These are phyloP conservation scores for Campoletis sonorensis DNA, from an alignment of 1,140 invertebrate genomes.

Conservation along the genomic window DNA sequence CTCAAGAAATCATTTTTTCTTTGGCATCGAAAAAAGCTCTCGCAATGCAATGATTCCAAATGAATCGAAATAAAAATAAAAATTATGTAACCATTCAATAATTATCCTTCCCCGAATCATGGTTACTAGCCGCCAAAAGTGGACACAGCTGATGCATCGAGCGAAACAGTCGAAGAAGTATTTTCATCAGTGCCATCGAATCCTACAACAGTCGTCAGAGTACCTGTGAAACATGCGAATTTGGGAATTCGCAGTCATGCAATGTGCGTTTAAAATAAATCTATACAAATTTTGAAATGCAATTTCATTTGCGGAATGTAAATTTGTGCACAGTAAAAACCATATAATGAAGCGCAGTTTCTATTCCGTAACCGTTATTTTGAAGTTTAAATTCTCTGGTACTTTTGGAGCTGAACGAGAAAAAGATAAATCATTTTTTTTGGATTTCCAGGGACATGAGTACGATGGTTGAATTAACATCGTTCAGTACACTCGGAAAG, in stretches of 20 bases:
- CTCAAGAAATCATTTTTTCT: too few species aligned
- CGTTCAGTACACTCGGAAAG: slow-evolving; percentile 91
- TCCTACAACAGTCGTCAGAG: slow-evolving; percentile 64
- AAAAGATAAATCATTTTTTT: not conserved
- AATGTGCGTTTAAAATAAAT: slow-evolving; percentile 64
- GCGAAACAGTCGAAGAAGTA: slow-evolving; percentile 63
- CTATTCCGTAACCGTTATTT: too few species aligned
- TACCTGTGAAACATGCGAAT: slow-evolving; percentile 75
- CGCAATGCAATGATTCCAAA: too few species aligned
- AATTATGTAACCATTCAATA: too few species aligned
- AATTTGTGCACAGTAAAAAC: too few species aligned
- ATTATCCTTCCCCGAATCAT: not conserved
- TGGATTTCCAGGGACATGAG: slow-evolving; percentile 86
- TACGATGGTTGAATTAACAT: slow-evolving; percentile 90
- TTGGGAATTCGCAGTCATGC: slow-evolving; percentile 75
- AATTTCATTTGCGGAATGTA: too few species aligned
- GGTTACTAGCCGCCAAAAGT: slow-evolving; percentile 21
- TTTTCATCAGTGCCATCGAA: slow-evolving; percentile 58
- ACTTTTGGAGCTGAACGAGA: too few species aligned
- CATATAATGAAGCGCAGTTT: too few species aligned
- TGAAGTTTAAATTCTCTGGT: too few species aligned
- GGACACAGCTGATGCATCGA: slow-evolving; percentile 46
- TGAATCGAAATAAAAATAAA: too few species aligned
- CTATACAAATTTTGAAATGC: too few species aligned
- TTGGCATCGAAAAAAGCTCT: too few species aligned